A percentile compares a stretch with the other conserved stretches of the same genome.
These are phyloP conservation scores for Ibidorhyncha struthersii DNA, from an alignment of 2,113 vertebrate species.

Conservation along the genomic window DNA sequence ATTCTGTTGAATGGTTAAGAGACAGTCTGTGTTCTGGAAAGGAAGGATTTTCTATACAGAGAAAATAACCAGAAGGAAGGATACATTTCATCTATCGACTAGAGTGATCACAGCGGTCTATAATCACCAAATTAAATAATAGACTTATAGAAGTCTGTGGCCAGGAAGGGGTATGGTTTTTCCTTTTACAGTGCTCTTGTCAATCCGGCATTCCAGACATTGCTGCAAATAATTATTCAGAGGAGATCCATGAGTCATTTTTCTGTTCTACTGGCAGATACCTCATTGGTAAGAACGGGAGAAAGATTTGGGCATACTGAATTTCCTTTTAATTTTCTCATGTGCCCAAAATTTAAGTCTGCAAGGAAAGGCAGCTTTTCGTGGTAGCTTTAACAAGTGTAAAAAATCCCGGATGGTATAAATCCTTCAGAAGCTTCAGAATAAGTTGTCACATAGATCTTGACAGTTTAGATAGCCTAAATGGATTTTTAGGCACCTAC, in stretches of 20 bases:
- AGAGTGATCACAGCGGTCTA: not conserved
- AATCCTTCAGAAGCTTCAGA: not conserved
- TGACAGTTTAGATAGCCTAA: not conserved
- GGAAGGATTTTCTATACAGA: not conserved
- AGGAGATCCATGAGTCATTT: not conserved
- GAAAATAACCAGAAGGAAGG: not conserved
- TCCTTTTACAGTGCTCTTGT: not conserved
- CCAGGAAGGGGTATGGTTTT: not conserved
- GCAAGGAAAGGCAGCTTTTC: not conserved
- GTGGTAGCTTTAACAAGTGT: not conserved
- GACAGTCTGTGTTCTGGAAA: not conserved
- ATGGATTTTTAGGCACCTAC: not conserved
- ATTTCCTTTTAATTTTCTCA: not conserved
- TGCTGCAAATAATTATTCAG: not conserved
- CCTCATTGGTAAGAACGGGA: not conserved
- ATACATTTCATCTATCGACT: not conserved
- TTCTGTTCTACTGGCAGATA: not conserved
- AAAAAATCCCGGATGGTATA: rapidly evolving
- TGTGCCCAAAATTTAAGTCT: not conserved
- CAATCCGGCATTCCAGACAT: not conserved
- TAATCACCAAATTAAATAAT: conserved; percentile 4
- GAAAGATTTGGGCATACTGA: not conserved
- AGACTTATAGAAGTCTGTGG: not conserved
- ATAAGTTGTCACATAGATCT: not conserved
- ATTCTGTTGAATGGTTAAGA: not conserved